These are phyloP conservation scores for Psilanteris sp. DNA, from an alignment of 1,140 invertebrate genomes.

Conservation along the genomic window DNA sequence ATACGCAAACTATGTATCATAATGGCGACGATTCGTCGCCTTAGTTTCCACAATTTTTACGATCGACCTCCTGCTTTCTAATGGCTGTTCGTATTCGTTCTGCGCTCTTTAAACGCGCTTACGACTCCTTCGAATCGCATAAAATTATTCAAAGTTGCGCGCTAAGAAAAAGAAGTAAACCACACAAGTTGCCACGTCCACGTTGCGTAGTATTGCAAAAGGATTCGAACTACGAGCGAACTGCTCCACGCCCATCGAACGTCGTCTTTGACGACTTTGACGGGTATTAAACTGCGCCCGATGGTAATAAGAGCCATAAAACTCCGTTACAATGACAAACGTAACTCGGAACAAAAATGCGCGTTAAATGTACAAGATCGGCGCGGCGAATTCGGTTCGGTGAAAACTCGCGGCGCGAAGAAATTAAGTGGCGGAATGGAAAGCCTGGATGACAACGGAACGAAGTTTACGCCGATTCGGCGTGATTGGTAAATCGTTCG, in stretches of 20 bases:
- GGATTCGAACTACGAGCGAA: conserved; percentile 30
- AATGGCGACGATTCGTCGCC: conserved; percentile 65
- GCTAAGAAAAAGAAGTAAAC: conserved; percentile 60
- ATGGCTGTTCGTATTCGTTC: conserved; percentile 63
- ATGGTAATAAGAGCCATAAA: conserved; percentile 42
- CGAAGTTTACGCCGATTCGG: too few relatives aligned
- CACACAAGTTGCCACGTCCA: conserved; percentile 39
- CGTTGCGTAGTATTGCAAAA: conserved; percentile 32
- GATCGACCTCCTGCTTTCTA: conserved; percentile 64
- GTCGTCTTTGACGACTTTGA: conserved; percentile 55
- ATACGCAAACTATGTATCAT: conserved; percentile 59
- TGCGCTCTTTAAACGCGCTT: conserved; percentile 55
- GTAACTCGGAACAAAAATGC: conserved; percentile 21
- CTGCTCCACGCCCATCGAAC: conserved; percentile 44
- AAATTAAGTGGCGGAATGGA: conserved; percentile 31
- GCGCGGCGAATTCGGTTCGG: not conserved
- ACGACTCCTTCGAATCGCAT: conserved; percentile 63
- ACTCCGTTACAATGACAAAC: conserved; percentile 49
- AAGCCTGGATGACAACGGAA: conserved; percentile 20
- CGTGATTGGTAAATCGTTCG: too few relatives aligned
- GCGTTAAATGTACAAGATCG: conserved; percentile 11
- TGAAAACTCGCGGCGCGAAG: not conserved
- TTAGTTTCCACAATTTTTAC: conserved; percentile 71
- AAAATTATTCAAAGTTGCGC: conserved; percentile 65
- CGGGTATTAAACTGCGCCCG: conserved; percentile 36